Base-by-base conservation (phyloP, 2,113 vertebrate genomes). In the Glaucomys volans region DNA sequence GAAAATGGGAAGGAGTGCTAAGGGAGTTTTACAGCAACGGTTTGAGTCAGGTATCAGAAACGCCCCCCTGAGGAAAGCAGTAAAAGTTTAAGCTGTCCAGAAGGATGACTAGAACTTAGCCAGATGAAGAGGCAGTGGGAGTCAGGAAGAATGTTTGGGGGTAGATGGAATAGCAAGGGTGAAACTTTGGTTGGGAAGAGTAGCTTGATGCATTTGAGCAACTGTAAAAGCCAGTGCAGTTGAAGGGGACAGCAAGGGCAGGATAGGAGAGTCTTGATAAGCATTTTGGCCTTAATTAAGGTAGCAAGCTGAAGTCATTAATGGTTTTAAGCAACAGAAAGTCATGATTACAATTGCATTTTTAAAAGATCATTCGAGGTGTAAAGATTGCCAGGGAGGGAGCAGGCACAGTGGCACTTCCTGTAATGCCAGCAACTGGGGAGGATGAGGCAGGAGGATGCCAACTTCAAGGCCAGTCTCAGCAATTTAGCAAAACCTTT, bases 281-380 rank as follows among this genome's bases (percentile, higher is more conserved):
- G 20, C 14, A 69, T 69, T n/a, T 69, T 69, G 32, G 16, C n/a
- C 16, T 69, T 69, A 32, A 67, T 67, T 67, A 67, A 67, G 32
- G 30, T 1, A 35, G 79, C 17, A 93, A 35, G 44, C 88, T 87
- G 88, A 69, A 84, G n/a, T 74, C n/a, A 62, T 85, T 75, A 42
- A 84, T 75, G 71, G 62, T 81, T 95, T 95, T 86, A 74, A 83
- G 75, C 5, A 86, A 69, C 42, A 50, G 47, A 94, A 47, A 90
- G 37, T 32, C 30, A 54, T 50, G 69, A 54, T 57, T 67, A 67
- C 30, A 72, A 72, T 40, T 72, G 69, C 20, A 72, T 72, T 72
- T 67, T 67, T 67, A n/a, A 44, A 77, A 79, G 50, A 74, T 57
- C 32, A 67, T 20, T 42, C n/a, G 44, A 64, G 24, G 37, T 62